Evolutionary conservation across 2,797 vertebrate genomes (phyloP), one percentile per base, ranked within the genome.

Genomic region (Gymnoscopelus braueri): DNA sequence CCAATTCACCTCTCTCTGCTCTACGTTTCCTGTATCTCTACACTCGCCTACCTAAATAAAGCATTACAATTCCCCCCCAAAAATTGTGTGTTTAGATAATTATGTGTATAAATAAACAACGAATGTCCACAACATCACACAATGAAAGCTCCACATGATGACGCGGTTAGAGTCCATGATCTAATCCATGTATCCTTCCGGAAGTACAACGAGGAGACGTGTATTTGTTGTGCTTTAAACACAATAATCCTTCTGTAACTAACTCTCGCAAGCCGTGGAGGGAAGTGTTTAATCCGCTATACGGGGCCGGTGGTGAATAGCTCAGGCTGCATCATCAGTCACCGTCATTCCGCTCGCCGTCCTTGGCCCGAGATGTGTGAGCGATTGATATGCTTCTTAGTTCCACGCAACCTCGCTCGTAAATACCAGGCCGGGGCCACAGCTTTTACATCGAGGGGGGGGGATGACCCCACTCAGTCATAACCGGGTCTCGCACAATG

Each of bases 361-460:
- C 82, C 79, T 83, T 84, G 85, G 79, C 76, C 19, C 79, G 54
- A 64, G 72, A 63, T 23, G 59, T 67, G 68, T 44, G 39, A 78
- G 23, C 64, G 81, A 87, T 86, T 83, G 85, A 88, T 85, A 56
- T 23, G 67, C 68, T 80, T 44, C 85, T 84, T 84, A 74, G 39
- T 65, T 15, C 14, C 56, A 14, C 26, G 69, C 77, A 69, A 62
- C 61, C 54, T 60, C 4, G 60, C 73, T 79, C 74, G 72, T 87
- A 80, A 84, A 85, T 71, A 71, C 59, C 62, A 56, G 63, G 15
- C 66, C 70, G 71, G 7, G 6, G 60, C 60, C 63, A 50, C 26
- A 56, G 60, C 47, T 70, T 64, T 48, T 49, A 66, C 51, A 35
- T 39, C 19, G 19, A 29, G 2, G 26, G 7, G 39, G 60, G 72